These are phyloP conservation scores for Nasonia longicornis DNA, from an alignment of 1,140 invertebrate genomes.

Conservation along the genomic window DNA sequence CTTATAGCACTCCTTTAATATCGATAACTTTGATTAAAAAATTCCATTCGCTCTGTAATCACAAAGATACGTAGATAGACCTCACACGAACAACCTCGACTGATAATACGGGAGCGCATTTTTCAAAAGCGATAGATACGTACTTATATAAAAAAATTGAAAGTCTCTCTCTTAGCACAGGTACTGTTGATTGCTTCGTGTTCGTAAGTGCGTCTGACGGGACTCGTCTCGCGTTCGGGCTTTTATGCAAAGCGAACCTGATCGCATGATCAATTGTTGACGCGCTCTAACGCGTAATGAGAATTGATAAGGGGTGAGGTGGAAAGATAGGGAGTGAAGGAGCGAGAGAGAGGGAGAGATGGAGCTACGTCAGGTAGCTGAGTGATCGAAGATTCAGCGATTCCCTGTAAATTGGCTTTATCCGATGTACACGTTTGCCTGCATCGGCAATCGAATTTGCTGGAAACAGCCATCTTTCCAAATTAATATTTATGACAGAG, in stretches of 20 bases:
- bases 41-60: neutral
- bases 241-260: slow-evolving; percentile 27
- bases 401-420: neutral
- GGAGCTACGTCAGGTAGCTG: neutral
- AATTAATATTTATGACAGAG: slow-evolving; percentile 20
- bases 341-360: neutral
- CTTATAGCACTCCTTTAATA: no score
- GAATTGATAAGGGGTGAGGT: slow-evolving; percentile 32
- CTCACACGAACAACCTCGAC: neutral
- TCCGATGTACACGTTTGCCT: neutral
- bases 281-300: neutral
- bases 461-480: neutral
- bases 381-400: slow-evolving; percentile 1
- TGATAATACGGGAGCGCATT: neutral
- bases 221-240: neutral
- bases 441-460: neutral
- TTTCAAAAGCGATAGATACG: neutral
- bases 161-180: neutral
- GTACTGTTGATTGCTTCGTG: slow-evolving; percentile 25
- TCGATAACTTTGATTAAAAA: neutral
- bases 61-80: neutral
- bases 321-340: neutral
- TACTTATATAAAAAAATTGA: slow-evolving; percentile 14
- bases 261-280: slow-evolving; percentile 30
- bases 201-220: slow-evolving; percentile 4